phyloP scores from a whole-genome alignment of 1,140 invertebrate species.

The Hyles euphorbiae region DNA sequence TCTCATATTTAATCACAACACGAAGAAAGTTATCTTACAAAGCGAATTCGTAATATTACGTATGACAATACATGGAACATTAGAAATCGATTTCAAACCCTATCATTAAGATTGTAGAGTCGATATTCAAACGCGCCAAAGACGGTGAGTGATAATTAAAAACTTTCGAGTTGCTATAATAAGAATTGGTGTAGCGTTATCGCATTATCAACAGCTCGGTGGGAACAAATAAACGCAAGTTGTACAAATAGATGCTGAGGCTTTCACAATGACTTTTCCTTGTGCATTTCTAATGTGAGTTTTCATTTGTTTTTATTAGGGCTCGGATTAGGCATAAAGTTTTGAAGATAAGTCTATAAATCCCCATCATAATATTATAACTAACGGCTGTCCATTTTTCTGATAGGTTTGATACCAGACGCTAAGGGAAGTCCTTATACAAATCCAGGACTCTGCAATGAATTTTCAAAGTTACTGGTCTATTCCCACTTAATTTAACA shows the following conservation, averaged over 20 bases:
- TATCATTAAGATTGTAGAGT: neutral
- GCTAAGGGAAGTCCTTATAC: no score
- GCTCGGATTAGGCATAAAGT: no score
- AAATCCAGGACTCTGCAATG: no score
- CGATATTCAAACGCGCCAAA: neutral
- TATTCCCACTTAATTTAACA: no score
- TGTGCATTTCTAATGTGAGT: neutral
- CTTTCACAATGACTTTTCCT: neutral
- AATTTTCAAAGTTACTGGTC: no score
- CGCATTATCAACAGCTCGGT: conserved; percentile 12
- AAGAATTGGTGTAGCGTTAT: conserved; percentile 28
- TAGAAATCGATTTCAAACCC: neutral
- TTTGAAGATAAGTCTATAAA: no score
- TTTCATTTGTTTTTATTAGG: neutral
- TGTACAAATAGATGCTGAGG: neutral
- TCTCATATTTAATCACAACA: conserved; percentile 33
- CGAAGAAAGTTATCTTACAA: conserved; percentile 53
- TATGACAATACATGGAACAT: conserved; percentile 12
- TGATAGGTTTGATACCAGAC: no score
- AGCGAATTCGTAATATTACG: conserved; percentile 46
- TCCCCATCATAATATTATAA: no score
- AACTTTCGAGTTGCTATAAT: conserved; percentile 47
- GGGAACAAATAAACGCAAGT: neutral
- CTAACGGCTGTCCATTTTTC: no score
- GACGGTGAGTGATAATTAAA: conserved; percentile 43